Conservation (phyloP, 2,888 invertebrate species). For the Thumatha senex region DNA sequence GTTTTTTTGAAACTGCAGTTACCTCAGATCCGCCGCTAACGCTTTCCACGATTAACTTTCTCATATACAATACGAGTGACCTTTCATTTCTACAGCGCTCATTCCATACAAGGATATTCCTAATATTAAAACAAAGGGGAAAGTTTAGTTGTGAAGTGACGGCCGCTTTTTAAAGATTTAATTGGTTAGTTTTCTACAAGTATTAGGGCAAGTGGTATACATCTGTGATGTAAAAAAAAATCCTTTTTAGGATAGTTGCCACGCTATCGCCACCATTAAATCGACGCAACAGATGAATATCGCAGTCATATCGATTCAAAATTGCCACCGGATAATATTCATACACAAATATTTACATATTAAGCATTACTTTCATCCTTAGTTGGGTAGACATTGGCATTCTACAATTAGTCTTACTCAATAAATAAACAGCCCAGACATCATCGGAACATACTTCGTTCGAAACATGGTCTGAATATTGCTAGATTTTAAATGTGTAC, state of each 20-base stretch:
- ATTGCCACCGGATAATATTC: neutral
- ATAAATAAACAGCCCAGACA: no score
- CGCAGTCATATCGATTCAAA: neutral
- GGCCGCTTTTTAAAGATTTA: neutral
- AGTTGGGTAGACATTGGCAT: no score
- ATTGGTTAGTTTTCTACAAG: neutral
- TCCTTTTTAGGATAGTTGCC: no score
- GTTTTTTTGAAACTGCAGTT: slow-evolving; percentile 66
- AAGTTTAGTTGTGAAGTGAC: slow-evolving; percentile 19
- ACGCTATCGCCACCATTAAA: no score
- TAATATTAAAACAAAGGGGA: slow-evolving; percentile 31
- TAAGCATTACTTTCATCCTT: no score
- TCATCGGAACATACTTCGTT: no score
- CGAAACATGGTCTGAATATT: no score
- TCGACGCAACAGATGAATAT: no score
- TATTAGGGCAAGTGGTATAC: neutral
- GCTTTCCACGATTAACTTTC: slow-evolving; percentile 83
- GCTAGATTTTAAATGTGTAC: no score
- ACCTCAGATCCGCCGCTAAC: slow-evolving; percentile 66
- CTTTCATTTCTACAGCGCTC: slow-evolving; percentile 73
- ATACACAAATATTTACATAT: neutral
- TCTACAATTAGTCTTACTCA: no score
- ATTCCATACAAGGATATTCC: slow-evolving; percentile 62
- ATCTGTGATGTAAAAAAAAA: neutral
- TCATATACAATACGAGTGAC: slow-evolving; percentile 77